Evolutionary conservation across 2,113 vertebrate species (phyloP), one percentile per base, ranked within the genome.

Genomic region (Sprattus sprattus): DNA sequence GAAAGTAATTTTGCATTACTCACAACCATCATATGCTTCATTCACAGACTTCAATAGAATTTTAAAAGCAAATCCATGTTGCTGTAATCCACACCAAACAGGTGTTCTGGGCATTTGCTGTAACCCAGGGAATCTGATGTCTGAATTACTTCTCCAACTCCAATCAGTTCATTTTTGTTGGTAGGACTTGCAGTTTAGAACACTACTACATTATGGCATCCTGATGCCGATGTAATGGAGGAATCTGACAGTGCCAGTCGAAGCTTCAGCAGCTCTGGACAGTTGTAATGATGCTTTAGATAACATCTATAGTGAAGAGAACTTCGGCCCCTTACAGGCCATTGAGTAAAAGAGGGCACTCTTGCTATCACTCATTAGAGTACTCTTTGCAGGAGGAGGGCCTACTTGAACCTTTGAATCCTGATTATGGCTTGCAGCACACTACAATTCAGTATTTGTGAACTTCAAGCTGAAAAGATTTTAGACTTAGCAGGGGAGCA

Each of bases 321-420:
- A 64, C 5, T 54, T 15, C 16, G 1, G 16, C 16, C 52, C 52
- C 16, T 71, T 10, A 28, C 25, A 71, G 25, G 3, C 25, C 28
- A 28, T 11, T 25, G 25, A 67, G 22, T 3, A 10, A 67, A 25
- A 67, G n/a, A 6, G 64, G 11, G 25, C 64, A 71, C 64, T 71
- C 64, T 71, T 28, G 7, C 52, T 25, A 71, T 28, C 15, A 28
- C 25, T 71, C 64, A 32, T 71, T 71, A 28, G 64, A 11, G 25
- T 5, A 28, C 2, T 11, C n/a, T 71, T 32, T 32, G 64, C 28
- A 28, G 32, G 64, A 32, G 10, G 11, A 71, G 64, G 32, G 8
- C 64, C 64, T 11, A 71, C 64, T 71, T 71, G 64, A 32, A 71
- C 64, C 64, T 71, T 71, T 28, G 8, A 71, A 71, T 71, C 64